Percentiles rank a stretch among this genome's conserved stretches.
Evolutionary conservation across 1,140 invertebrate genomes (phyloP).

Genomic region (Diachasma alloeum): DNA sequence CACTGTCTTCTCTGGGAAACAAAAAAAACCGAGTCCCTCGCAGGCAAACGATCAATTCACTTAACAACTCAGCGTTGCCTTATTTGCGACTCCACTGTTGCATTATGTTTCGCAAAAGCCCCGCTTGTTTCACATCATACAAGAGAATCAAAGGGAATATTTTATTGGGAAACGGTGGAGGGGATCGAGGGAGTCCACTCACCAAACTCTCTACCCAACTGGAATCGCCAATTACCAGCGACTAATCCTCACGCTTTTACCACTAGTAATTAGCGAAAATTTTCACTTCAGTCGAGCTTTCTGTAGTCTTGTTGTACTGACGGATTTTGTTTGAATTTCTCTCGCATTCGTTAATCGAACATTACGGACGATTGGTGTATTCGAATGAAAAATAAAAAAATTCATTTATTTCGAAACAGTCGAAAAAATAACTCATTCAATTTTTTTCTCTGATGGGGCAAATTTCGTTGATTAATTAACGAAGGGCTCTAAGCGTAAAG

Average conservation of each 20-base stretch:
- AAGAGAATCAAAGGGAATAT: slow-evolving; percentile 52
- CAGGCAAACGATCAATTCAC: slow-evolving; percentile 24
- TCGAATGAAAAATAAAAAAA: background rate
- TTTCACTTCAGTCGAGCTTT: slow-evolving; percentile 15
- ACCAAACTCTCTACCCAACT: slow-evolving; percentile 16
- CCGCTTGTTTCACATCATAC: background rate
- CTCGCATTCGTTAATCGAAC: background rate
- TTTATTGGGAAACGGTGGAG: slow-evolving; percentile 32
- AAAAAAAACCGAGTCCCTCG: background rate
- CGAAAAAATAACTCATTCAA: background rate
- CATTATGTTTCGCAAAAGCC: slow-evolving; percentile 25
- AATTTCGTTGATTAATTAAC: slow-evolving; percentile 6
- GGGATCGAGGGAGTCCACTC: background rate
- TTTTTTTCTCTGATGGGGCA: background rate
- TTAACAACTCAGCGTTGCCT: slow-evolving; percentile 27
- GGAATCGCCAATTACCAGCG: slow-evolving; percentile 34
- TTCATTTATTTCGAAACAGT: background rate
- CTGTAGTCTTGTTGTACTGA: background rate
- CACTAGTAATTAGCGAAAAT: slow-evolving; percentile 32
- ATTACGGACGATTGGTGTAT: background rate
- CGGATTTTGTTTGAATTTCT: background rate
- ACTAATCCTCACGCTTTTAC: slow-evolving; percentile 26
- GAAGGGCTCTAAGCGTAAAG: slow-evolving; percentile 8
- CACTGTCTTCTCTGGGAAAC: background rate
- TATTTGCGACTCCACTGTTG: slow-evolving; percentile 28